Evolutionary conservation across 2,797 vertebrate species (phyloP).

Genomic region (Uromys caudimaculatus): DNA sequence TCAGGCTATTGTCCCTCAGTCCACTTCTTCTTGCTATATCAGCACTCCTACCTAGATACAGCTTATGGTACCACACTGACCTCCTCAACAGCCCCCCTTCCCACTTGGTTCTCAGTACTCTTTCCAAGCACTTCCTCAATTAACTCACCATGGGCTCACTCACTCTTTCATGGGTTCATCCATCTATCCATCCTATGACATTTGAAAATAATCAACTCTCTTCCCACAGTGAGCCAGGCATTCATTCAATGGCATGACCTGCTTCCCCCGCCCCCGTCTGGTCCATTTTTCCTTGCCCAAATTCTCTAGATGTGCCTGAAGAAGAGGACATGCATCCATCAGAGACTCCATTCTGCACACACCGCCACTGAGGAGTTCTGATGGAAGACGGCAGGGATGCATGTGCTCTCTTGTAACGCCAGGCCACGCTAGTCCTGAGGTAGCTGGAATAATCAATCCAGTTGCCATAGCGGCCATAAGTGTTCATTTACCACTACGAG

Average conservation of each 20-base stretch:
- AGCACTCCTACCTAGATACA: accelerated
- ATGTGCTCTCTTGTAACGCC: conserved; percentile 79
- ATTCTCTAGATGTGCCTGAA: neutral
- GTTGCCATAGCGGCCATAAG: conserved; percentile 84
- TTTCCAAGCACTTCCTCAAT: neutral
- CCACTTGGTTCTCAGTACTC: neutral
- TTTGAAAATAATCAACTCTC: neutral
- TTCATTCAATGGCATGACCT: neutral
- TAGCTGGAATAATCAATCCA: conserved; percentile 85
- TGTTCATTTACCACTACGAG: conserved; percentile 87
- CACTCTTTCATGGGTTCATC: too few relatives aligned
- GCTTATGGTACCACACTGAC: neutral
- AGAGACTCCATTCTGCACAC: conserved; percentile 59
- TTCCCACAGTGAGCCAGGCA: neutral
- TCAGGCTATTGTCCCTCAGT: neutral
- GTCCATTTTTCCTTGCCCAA: neutral
- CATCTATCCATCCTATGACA: neutral
- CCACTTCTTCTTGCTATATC: neutral
- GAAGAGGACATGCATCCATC: neutral
- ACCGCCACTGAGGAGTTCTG: conserved; percentile 68
- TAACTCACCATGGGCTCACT: neutral
- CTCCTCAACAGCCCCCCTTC: neutral
- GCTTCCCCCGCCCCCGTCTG: neutral
- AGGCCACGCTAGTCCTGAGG: conserved; percentile 77
- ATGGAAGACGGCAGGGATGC: conserved; percentile 74